A percentile compares a stretch with the other conserved stretches of the same genome.
Evolutionary conservation across 2,113 vertebrate species (phyloP).

Genomic region (crab-eating macaque (Macaca fascicularis)): T2T-MFA8v1.1 NC_088376.1:968001-968500

Average conservation of each 20-base stretch:
- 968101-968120: not conserved
- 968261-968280: conserved; percentile 81
- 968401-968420: conserved; percentile 96
- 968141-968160: not conserved
- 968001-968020: not conserved
- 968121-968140: not conserved
- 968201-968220: not conserved
- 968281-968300: conserved; percentile 97
- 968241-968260: not conserved
- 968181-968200: not conserved
- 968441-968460: not conserved
- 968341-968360: conserved; percentile 96
- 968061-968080: not conserved
- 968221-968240: not conserved
- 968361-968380: conserved; percentile 95
- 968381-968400: conserved; percentile 94
- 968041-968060: not conserved
- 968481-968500: not conserved
- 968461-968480: not conserved
- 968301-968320: conserved; percentile 98
- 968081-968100: not conserved
- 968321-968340: conserved; percentile 97
- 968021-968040: not conserved
- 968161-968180: not conserved
- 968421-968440: conserved; percentile 43